Conservation (phyloP, 2,888 invertebrate species). For the Philereme vetulata region DNA sequence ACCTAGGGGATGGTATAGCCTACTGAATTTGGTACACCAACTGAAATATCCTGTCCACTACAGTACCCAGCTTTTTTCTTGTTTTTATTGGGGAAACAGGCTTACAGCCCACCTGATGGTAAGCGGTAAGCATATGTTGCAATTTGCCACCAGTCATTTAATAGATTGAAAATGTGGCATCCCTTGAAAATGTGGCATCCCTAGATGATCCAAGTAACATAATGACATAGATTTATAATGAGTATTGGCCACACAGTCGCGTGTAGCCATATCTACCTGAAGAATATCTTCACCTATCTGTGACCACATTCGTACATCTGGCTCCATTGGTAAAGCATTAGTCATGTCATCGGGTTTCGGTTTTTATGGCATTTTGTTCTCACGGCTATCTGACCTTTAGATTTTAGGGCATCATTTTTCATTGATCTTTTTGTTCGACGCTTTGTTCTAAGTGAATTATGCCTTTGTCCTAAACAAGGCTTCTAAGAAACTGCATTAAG, state of each 20-base stretch:
- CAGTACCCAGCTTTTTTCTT: too few species aligned
- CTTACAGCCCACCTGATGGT: too few species aligned
- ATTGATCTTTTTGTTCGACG: conserved; percentile 23
- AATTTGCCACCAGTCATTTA: too few species aligned
- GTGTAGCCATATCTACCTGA: conserved; percentile 25
- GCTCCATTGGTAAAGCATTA: conserved; percentile 34
- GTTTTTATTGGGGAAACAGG: too few species aligned
- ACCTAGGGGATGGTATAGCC: too few species aligned
- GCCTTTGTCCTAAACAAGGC: conserved; percentile 12
- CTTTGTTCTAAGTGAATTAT: conserved; percentile 27
- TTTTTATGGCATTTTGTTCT: conserved; percentile 38
- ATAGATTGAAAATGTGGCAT: conserved; percentile 14
- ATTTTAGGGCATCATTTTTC: conserved; percentile 34
- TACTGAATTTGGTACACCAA: too few species aligned
- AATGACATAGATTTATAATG: conserved; percentile 31
- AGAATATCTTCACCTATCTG: conserved; percentile 18
- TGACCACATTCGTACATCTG: conserved; percentile 18
- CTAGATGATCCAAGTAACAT: conserved; percentile 21
- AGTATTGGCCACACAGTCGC: conserved; percentile 23
- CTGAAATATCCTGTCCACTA: too few species aligned
- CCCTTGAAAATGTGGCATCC: conserved; percentile 27
- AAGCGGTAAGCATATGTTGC: too few species aligned
- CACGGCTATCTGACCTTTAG: conserved; percentile 36
- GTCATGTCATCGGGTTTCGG: conserved; percentile 39
- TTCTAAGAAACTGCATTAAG: too few species aligned